Conservation (phyloP, 1,140 invertebrate species). For the Heliconius hermathena region DNA sequence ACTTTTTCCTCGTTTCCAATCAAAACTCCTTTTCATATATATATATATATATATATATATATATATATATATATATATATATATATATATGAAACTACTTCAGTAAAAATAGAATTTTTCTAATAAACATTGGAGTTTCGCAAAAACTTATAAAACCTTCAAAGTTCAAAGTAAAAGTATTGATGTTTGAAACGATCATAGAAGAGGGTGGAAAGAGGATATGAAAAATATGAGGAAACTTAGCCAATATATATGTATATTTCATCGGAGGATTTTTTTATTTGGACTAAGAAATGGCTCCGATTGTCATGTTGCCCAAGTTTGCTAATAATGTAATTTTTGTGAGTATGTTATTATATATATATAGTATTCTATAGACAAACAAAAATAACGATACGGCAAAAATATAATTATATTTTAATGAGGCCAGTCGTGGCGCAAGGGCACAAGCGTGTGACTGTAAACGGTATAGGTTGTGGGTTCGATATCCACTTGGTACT, state of each 20-base stretch:
- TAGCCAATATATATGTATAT: constrained; percentile 53
- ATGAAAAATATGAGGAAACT: constrained; percentile 52
- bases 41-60: too few species aligned
- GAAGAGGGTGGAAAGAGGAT: constrained; percentile 1
- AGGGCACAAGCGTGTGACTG: too few species aligned
- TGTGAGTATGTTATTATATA: background rate
- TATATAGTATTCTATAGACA: too few species aligned
- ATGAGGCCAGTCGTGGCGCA: too few species aligned
- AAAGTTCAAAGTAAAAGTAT: constrained; percentile 26
- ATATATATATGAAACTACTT: background rate
- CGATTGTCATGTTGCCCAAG: constrained; percentile 38
- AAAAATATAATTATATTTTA: too few species aligned
- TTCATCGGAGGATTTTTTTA: constrained; percentile 48
- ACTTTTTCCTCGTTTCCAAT: too few species aligned
- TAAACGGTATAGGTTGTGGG: too few species aligned
- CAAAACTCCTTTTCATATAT: too few species aligned
- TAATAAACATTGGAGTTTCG: background rate
- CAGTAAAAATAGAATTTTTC: background rate
- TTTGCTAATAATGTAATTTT: background rate
- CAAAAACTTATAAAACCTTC: constrained; percentile 14
- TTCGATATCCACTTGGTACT: too few species aligned
- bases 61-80: too few species aligned
- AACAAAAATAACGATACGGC: too few species aligned
- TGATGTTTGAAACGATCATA: constrained; percentile 22
- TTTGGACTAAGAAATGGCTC: constrained; percentile 46